Percentiles rank a stretch among this genome's conserved stretches.
phyloP scores from a whole-genome alignment of 2,113 vertebrate species.

The Eolophus roseicapilla region DNA sequence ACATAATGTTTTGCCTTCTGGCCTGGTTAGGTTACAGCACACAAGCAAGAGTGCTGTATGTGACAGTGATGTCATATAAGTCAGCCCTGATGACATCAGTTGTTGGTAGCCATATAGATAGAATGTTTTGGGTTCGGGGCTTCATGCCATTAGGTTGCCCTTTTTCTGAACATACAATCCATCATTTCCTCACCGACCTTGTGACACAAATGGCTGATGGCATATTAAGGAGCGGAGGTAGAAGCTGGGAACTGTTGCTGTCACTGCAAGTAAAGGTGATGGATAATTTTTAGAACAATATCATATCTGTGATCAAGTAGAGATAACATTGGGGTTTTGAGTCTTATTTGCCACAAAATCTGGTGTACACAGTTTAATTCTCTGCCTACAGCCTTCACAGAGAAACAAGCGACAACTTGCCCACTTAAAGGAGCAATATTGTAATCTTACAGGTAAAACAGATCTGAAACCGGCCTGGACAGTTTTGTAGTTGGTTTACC shows the following conservation, averaged over 20 bases:
- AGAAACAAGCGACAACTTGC: background rate
- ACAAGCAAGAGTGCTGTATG: fast-evolving
- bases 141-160: background rate
- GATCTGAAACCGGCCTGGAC: background rate
- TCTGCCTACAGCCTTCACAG: background rate
- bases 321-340: background rate
- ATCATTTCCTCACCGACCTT: background rate
- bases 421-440: background rate
- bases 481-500: background rate
- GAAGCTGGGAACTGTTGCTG: background rate
- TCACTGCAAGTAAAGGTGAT: background rate
- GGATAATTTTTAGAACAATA: background rate
- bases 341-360: background rate
- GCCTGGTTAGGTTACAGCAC: background rate
- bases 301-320: background rate
- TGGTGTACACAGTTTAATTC: background rate
- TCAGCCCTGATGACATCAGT: background rate
- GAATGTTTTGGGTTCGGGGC: background rate
- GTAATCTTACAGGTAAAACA: background rate
- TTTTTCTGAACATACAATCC: background rate
- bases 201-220: background rate
- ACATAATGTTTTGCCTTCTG: background rate
- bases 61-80: background rate
- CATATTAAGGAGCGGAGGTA: background rate
- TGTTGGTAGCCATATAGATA: background rate